Conservation (phyloP, 2,888 invertebrate genomes). For the Eupithecia subfuscata region DNA sequence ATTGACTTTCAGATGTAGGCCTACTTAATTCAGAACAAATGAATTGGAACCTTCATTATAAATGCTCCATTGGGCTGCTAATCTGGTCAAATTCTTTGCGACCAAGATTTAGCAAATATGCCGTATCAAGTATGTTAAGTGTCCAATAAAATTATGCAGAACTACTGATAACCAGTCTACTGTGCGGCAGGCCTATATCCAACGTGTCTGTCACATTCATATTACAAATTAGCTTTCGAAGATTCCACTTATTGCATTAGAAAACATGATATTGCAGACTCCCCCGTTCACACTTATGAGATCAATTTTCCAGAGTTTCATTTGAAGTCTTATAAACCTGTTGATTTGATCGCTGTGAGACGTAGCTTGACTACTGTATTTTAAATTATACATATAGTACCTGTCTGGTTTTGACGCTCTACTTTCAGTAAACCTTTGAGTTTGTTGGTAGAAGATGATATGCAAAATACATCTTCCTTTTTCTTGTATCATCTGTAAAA, state of each 20-base stretch:
- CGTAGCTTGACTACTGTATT: conserved; percentile 1
- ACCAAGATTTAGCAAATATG: neutral
- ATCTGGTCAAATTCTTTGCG: conserved; percentile 3
- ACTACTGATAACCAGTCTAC: conserved; percentile 12
- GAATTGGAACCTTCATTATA: neutral
- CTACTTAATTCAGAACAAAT: conserved; percentile 1
- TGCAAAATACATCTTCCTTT: neutral
- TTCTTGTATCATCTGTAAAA: no score
- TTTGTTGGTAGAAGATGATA: neutral
- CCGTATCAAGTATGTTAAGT: conserved; percentile 3
- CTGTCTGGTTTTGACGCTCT: neutral
- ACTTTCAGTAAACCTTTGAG: neutral
- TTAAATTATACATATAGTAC: neutral
- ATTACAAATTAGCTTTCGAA: conserved; percentile 43
- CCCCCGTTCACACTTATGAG: conserved; percentile 33
- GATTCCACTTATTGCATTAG: conserved; percentile 42
- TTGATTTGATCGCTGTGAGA: conserved; percentile 14
- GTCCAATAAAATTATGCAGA: conserved; percentile 3
- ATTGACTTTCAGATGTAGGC: neutral
- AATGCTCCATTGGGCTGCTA: neutral
- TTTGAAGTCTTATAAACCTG: conserved; percentile 24
- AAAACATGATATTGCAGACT: conserved; percentile 37
- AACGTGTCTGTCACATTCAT: conserved; percentile 32
- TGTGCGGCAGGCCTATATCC: conserved; percentile 31
- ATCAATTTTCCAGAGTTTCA: conserved; percentile 34